phyloP scores from a whole-genome alignment of 2,888 invertebrate species.

The Cantharis nigra region DNA sequence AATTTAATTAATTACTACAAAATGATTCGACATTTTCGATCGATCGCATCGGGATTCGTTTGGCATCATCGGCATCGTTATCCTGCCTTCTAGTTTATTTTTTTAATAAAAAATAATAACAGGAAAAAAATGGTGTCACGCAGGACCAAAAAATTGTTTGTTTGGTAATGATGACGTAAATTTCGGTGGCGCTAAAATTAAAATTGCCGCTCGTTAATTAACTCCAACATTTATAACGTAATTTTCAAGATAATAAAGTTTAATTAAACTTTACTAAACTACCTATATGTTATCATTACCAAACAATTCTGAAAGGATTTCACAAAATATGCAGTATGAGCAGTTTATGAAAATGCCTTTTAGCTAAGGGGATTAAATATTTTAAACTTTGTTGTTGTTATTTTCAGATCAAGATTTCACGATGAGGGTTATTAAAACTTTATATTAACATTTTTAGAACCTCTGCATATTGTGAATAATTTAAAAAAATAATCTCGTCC shows the following conservation, averaged over 20 bases:
- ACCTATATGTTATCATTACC: neutral
- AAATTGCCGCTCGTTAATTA: neutral
- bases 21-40: neutral
- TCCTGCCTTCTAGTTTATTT: neutral
- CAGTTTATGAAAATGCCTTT: neutral
- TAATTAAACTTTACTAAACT: neutral
- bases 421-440: neutral
- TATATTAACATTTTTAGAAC: neutral
- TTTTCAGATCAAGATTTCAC: neutral
- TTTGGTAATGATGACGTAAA: neutral
- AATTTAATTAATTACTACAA: constrained; percentile 1
- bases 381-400: neutral
- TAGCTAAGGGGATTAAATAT: neutral
- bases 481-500: neutral
- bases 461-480: neutral
- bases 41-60: neutral
- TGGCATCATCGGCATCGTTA: neutral
- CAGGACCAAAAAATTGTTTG: neutral
- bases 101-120: neutral
- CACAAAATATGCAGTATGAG: neutral
- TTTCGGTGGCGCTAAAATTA: neutral
- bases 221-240: neutral
- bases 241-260: neutral
- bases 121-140: neutral
- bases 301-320: neutral